Evolutionary conservation across 2,113 vertebrate genomes (phyloP).

Genomic region (Protobothrops mucrosquamatus): DNA sequence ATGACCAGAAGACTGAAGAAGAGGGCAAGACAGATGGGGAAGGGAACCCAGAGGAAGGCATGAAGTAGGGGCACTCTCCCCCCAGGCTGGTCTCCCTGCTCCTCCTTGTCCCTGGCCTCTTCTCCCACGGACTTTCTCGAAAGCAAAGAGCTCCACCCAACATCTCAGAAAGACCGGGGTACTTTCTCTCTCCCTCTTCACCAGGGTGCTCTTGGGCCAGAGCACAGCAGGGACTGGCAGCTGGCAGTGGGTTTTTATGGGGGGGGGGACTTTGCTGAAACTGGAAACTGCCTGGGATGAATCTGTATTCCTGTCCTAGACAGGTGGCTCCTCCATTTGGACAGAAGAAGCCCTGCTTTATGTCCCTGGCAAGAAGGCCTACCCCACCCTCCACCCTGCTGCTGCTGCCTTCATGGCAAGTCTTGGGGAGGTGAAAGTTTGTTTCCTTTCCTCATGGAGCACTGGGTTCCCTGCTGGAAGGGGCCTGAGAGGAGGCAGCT

Average conservation of each 20-base stretch:
- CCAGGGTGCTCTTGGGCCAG: neutral
- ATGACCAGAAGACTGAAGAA: constrained; percentile 95
- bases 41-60: constrained; percentile 82
- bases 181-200: neutral
- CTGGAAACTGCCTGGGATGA: neutral
- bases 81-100: neutral
- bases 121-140: constrained; percentile 47
- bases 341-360: neutral
- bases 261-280: neutral
- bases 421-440: neutral
- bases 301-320: neutral
- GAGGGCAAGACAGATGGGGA: constrained; percentile 92
- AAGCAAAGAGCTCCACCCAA: constrained; percentile 52
- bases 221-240: neutral
- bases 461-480: neutral
- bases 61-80: constrained; percentile 75
- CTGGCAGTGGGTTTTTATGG: neutral
- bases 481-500: neutral
- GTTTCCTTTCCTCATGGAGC: neutral
- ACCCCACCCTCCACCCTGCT: neutral
- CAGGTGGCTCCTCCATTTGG: neutral
- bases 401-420: neutral
- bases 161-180: neutral
- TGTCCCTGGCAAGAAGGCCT: neutral
- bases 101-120: constrained; percentile 31